Evolutionary conservation across 2,113 vertebrate genomes (phyloP), one percentile per base, ranked within the genome.

Genomic region (Taurulus bubalis): DNA sequence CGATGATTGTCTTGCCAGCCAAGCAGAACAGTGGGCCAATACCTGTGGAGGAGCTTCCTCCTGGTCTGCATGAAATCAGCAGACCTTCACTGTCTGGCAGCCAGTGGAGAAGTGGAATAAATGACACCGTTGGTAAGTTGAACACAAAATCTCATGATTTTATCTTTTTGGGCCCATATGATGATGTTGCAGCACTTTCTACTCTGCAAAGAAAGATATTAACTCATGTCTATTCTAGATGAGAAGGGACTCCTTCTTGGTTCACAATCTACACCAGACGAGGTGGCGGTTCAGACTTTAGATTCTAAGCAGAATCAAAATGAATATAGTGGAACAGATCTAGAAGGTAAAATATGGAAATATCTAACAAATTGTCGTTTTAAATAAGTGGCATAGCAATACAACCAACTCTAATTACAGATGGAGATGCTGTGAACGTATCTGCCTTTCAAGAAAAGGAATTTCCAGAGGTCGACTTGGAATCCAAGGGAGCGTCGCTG

Each of bases 1-100:
- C 92, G 0, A 3, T 94, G n/a, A 11, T 85, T 18, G 78, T 94
- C 8, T 24, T 93, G 53, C 88, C 90, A 6, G 11, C 47, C n/a
- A 58, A 16, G 28, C 28, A 55, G 22, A 89, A 62, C 18, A 89
- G 87, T 74, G 58, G n/a, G 0, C 59, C 51, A 3, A 11, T 90
- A 3, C 81, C 87, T 72, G 77, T 30, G 1, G 77, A 83, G 1
- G 80, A 85, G 0, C 28, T 89, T 8, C 89, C 81, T 12, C 8
- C 59, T 0, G 1, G 83, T 8, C 79, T 89, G 8, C 0, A 4
- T 3, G 85, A 89, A 62, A 70, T 91, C 8, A 3, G 45, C 38
- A 64, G 47, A 24, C 68, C 83, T 9, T 1, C 55, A 0, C 40
- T 85, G 6, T 88, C 89, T 10, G 86, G 93, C 49, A 93, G 91